Conservation (phyloP, 2,888 invertebrate species). For the Machimus atricapillus region DNA sequence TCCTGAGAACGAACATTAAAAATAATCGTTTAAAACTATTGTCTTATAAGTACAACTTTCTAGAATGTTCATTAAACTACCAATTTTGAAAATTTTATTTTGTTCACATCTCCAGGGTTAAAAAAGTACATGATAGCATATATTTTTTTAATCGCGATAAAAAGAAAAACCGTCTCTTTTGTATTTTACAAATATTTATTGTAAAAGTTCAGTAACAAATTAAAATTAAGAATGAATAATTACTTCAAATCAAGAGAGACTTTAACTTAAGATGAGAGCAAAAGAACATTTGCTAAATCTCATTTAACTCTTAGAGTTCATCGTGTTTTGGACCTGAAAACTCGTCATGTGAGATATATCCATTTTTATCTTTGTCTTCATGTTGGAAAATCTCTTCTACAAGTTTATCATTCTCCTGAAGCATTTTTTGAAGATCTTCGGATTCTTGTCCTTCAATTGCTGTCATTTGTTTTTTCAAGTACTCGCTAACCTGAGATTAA, state of each 20-base stretch:
- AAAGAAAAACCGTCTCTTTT: background rate
- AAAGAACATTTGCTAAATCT: background rate
- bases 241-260: background rate
- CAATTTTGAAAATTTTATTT: too few relatives aligned
- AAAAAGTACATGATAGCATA: too few relatives aligned
- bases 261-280: constrained; percentile 21
- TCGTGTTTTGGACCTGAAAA: constrained; percentile 98
- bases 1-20: too few relatives aligned
- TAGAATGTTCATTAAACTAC: too few relatives aligned
- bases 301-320: constrained; percentile 74
- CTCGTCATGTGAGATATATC: constrained; percentile 93
- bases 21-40: too few relatives aligned
- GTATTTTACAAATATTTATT: constrained; percentile 32
- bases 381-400: constrained; percentile 97
- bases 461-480: constrained; percentile 90
- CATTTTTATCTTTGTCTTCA: constrained; percentile 96
- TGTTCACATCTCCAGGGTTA: too few relatives aligned
- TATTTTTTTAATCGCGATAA: too few relatives aligned
- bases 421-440: constrained; percentile 82
- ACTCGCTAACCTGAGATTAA: constrained; percentile 80
- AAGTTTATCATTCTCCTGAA: constrained; percentile 89
- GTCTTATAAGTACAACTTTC: too few relatives aligned
- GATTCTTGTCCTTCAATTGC: constrained; percentile 78
- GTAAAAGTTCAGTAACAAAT: constrained; percentile 36
- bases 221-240: constrained; percentile 24